Percentiles rank a stretch among this genome's conserved stretches.
Conservation (phyloP, 2,113 vertebrate genomes). For the Colius striatus region DNA sequence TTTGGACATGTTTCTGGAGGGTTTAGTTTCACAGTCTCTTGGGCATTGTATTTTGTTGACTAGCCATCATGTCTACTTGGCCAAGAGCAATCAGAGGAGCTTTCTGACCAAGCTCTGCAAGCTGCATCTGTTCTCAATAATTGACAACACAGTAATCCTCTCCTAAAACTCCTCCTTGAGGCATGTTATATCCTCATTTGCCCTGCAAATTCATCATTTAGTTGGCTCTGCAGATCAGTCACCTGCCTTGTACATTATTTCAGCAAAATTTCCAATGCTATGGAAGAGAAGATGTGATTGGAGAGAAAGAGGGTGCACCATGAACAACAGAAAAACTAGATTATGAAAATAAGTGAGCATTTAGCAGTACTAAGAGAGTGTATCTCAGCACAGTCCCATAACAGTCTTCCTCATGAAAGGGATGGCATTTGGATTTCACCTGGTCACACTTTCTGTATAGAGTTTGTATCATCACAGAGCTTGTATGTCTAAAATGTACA, state of each 20-base stretch:
- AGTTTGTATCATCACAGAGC: background rate
- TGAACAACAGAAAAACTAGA: fast-evolving
- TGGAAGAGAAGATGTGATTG: background rate
- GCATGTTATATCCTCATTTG: slow-evolving; percentile 11
- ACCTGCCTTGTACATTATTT: background rate
- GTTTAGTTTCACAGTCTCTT: slow-evolving; percentile 59
- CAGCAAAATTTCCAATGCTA: background rate
- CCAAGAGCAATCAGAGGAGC: slow-evolving; percentile 49
- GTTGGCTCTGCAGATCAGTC: background rate
- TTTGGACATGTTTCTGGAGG: slow-evolving; percentile 52
- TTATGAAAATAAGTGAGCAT: background rate
- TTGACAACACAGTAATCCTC: slow-evolving; percentile 12
- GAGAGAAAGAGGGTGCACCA: background rate
- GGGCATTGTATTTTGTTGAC: slow-evolving; percentile 48
- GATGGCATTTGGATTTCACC: background rate
- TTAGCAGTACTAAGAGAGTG: background rate
- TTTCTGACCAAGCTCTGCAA: background rate
- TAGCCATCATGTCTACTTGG: slow-evolving; percentile 49
- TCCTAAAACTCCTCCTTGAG: background rate
- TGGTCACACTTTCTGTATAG: background rate
- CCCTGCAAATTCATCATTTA: slow-evolving; percentile 10
- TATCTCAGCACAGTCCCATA: background rate
- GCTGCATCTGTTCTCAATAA: slow-evolving; percentile 51
- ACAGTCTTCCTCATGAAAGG: background rate
- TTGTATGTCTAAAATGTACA: fast-evolving